Evolutionary conservation across 2,113 vertebrate species (phyloP).

Genomic region (Prunella himalayana): DNA sequence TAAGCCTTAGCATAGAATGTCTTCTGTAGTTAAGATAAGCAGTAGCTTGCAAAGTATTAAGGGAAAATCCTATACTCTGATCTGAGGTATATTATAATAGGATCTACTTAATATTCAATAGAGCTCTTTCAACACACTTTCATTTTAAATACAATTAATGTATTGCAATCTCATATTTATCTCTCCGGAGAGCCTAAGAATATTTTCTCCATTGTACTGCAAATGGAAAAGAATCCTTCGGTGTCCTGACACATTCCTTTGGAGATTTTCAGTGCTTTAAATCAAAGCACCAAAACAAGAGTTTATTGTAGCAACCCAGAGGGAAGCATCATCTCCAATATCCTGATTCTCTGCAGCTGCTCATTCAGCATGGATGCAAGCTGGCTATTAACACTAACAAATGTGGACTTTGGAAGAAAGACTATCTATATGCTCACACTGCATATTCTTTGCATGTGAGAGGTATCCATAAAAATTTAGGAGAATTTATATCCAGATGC

Average conservation of each 20-base stretch:
- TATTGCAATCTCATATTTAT: conserved; percentile 52
- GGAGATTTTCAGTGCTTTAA: conserved; percentile 61
- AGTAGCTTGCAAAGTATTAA: conserved; percentile 39
- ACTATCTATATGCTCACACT: background rate
- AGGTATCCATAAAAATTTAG: background rate
- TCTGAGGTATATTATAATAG: conserved; percentile 54
- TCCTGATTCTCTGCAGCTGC: conserved; percentile 66
- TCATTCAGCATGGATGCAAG: conserved; percentile 13
- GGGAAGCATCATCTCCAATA: conserved; percentile 46
- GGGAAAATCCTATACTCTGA: conserved; percentile 51
- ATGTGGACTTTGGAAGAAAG: background rate
- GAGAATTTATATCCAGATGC: background rate
- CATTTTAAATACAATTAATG: conserved; percentile 56
- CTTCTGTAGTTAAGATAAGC: conserved; percentile 45
- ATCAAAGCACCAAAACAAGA: conserved; percentile 67
- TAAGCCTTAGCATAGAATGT: background rate
- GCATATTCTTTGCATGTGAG: background rate
- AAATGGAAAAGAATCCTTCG: conserved; percentile 63
- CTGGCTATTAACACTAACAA: conserved; percentile 41
- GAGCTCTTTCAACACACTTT: background rate
- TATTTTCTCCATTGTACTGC: conserved; percentile 67
- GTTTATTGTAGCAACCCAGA: conserved; percentile 63
- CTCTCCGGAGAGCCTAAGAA: conserved; percentile 44
- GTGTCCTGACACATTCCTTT: conserved; percentile 42
- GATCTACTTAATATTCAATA: conserved; percentile 62